Conservation (phyloP, 1,140 invertebrate genomes). For the Xylocopa sonorina region DNA sequence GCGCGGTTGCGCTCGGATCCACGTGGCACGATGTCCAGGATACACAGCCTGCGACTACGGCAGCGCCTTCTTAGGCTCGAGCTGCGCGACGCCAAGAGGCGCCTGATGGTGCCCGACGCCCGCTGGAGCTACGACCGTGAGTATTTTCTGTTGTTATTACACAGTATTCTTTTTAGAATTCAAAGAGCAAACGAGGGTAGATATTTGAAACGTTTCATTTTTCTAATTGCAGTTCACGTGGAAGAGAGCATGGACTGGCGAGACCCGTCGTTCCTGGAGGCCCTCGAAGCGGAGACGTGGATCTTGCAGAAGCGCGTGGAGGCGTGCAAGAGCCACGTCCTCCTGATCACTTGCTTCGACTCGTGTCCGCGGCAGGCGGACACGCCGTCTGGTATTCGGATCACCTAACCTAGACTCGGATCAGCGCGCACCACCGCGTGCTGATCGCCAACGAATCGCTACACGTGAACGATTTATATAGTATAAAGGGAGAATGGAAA, state of each 20-base stretch:
- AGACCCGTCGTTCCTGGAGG: slow-evolving; percentile 83
- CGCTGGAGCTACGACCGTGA: slow-evolving; percentile 85
- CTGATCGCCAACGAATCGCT: slow-evolving; percentile 65
- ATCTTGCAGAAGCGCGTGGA: slow-evolving; percentile 83
- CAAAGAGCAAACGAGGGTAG: too few species aligned
- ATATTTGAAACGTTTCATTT: too few species aligned
- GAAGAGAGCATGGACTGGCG: slow-evolving; percentile 83
- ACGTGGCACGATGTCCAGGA: slow-evolving; percentile 80
- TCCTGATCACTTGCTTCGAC: slow-evolving; percentile 83
- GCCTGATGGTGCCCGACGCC: slow-evolving; percentile 81
- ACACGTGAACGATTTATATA: slow-evolving; percentile 53
- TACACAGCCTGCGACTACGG: slow-evolving; percentile 81
- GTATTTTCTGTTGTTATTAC: slow-evolving; percentile 63
- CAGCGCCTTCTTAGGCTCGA: slow-evolving; percentile 83
- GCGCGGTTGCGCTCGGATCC: slow-evolving; percentile 79
- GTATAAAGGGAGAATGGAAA: too few species aligned
- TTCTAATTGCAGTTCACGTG: slow-evolving; percentile 80
- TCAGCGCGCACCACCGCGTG: slow-evolving; percentile 74
- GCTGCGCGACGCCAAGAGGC: slow-evolving; percentile 80
- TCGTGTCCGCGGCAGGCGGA: slow-evolving; percentile 70
- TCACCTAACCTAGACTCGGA: slow-evolving; percentile 75
- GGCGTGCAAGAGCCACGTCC: slow-evolving; percentile 83
- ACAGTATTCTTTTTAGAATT: too few species aligned
- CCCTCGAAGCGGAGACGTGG: slow-evolving; percentile 82
- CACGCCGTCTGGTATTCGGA: slow-evolving; percentile 64